A percentile compares a stretch with the other conserved stretches of the same genome.
Evolutionary conservation across 2,888 invertebrate genomes (phyloP).

Genomic region (Smittia sp.): DNA sequence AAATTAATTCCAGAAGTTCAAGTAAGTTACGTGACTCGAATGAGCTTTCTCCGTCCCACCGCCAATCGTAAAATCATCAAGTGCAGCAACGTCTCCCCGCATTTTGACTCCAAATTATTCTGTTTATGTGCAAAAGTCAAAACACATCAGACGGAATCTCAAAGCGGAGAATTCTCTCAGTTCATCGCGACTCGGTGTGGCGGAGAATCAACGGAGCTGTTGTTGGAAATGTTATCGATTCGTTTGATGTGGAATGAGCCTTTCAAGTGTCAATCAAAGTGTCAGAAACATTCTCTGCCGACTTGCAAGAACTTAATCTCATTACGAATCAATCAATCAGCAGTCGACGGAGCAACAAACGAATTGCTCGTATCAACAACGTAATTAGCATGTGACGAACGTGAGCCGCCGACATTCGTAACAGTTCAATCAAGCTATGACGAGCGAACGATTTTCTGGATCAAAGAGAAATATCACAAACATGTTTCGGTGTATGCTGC

Average conservation of each 20-base stretch:
- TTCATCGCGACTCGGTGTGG: background rate
- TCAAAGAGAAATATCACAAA: constrained; percentile 7
- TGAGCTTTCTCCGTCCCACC: too few relatives aligned
- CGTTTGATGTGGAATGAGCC: constrained; percentile 33
- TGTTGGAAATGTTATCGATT: constrained; percentile 20
- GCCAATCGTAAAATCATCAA: too few relatives aligned
- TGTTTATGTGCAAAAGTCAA: too few relatives aligned
- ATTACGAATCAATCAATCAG: constrained; percentile 38
- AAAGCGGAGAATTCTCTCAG: background rate
- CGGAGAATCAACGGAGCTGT: too few relatives aligned
- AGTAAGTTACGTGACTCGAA: too few relatives aligned
- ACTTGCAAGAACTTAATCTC: constrained; percentile 26
- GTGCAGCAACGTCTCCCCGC: too few relatives aligned
- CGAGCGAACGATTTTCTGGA: background rate
- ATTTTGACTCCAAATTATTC: too few relatives aligned
- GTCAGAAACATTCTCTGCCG: constrained; percentile 11
- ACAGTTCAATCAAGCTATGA: background rate
- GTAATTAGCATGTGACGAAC: constrained; percentile 29
- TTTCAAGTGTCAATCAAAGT: constrained; percentile 38
- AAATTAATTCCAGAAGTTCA: too few relatives aligned
- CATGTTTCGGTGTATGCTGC: constrained; percentile 2
- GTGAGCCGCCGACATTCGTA: background rate
- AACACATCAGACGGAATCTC: background rate
- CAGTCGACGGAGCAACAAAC: background rate
- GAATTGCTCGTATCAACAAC: background rate